Percentiles rank a stretch among this genome's conserved stretches.
Conservation (phyloP, 2,113 vertebrate species). For the Glareola pratincola region DNA sequence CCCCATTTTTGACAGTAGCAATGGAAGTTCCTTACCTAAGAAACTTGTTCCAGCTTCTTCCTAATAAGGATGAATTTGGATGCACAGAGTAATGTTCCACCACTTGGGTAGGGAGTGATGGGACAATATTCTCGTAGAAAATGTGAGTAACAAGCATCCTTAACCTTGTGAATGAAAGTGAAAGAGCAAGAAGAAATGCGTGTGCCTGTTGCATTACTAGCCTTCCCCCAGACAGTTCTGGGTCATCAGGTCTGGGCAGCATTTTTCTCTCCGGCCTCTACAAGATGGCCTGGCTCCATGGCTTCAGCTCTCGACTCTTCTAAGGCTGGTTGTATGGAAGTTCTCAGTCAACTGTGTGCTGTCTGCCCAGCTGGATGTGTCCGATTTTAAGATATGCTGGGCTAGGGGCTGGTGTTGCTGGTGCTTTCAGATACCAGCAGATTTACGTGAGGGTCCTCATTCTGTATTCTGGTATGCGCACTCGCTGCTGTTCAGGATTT, state of each 20-base stretch:
- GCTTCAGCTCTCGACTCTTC: neutral
- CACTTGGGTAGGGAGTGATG: neutral
- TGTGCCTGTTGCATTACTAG: neutral
- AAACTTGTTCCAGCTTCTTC: neutral
- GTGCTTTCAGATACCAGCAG: neutral
- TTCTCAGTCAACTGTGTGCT: neutral
- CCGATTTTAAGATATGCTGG: neutral
- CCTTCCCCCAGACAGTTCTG: neutral
- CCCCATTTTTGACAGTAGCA: neutral
- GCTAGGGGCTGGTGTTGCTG: neutral
- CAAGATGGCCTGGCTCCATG: neutral
- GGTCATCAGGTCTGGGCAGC: neutral
- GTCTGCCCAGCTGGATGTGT: neutral
- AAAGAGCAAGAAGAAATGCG: neutral
- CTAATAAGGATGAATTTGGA: neutral
- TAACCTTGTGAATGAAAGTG: neutral
- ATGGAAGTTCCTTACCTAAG: neutral
- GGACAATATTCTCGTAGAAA: neutral
- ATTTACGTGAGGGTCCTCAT: neutral
- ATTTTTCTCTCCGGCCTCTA: neutral
- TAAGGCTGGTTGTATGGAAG: neutral
- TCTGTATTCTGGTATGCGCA: neutral
- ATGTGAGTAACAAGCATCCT: neutral
- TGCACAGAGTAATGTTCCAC: neutral
- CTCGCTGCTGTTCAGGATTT: neutral